Evolutionary conservation across 2,113 vertebrate genomes (phyloP).

Genomic region (Aptenodytes forsteri): DNA sequence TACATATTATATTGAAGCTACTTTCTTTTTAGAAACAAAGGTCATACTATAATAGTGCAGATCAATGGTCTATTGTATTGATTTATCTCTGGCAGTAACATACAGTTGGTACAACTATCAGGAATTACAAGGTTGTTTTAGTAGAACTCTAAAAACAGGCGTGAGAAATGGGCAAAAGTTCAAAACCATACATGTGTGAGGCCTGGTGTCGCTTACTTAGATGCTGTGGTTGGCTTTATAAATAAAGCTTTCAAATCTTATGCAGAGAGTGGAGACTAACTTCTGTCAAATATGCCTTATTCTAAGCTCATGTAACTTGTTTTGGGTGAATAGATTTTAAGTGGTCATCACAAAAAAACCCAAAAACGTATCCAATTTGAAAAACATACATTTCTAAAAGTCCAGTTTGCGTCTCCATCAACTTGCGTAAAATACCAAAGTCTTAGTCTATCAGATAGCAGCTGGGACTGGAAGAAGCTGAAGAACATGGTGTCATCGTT

Average conservation of each 20-base stretch:
- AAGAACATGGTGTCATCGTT: neutral
- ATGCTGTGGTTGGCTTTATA: neutral
- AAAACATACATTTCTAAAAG: neutral
- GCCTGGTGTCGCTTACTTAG: neutral
- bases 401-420: neutral
- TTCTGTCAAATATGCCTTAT: neutral
- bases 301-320: neutral
- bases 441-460: neutral
- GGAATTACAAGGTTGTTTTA: neutral
- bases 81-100: neutral
- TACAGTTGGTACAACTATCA: neutral
- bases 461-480: neutral
- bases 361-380: neutral
- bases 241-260: neutral
- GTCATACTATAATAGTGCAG: neutral
- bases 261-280: neutral
- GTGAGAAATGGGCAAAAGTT: neutral
- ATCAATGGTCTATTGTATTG: neutral
- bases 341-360: neutral
- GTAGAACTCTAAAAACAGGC: neutral
- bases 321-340: neutral
- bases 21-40: neutral
- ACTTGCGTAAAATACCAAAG: neutral
- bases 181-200: neutral
- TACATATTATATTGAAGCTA: neutral